phyloP scores from a whole-genome alignment of 2,113 vertebrate genomes.

The Archilochus colubris region DNA sequence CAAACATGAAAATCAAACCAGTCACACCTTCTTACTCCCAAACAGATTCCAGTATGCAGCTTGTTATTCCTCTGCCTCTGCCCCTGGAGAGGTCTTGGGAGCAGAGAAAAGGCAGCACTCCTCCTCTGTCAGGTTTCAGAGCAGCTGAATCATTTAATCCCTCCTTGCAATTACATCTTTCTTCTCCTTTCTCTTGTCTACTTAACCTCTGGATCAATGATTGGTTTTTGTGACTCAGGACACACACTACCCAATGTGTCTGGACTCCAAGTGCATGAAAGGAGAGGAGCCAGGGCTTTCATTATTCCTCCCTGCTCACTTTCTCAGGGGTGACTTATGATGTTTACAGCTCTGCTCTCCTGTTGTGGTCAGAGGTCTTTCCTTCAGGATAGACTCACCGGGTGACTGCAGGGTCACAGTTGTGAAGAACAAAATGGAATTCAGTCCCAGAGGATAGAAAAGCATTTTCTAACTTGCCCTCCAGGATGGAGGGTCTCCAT shows the following conservation, averaged over 20 bases:
- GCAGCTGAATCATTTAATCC: not conserved
- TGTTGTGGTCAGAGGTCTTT: not conserved
- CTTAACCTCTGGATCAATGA: not conserved
- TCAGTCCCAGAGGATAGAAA: not conserved
- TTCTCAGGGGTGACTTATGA: not conserved
- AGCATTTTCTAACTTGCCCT: not conserved
- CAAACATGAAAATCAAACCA: not conserved
- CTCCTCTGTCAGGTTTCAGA: not conserved
- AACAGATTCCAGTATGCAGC: accelerated
- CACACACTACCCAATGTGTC: not conserved
- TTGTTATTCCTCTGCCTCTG: not conserved
- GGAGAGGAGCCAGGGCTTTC: not conserved
- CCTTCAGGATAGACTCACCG: not conserved
- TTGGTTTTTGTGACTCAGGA: not conserved
- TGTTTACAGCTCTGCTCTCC: not conserved
- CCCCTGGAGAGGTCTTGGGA: not conserved
- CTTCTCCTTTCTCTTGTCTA: not conserved
- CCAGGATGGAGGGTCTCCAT: not conserved
- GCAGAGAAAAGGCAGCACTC: not conserved
- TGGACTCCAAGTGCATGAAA: not conserved
- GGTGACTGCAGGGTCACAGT: not conserved
- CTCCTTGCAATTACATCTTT: not conserved
- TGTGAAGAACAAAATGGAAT: not conserved
- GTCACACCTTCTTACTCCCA: not conserved
- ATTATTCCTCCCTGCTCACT: not conserved